Evolutionary conservation across 2,888 invertebrate genomes (phyloP), one percentile per base, ranked within the genome.

Genomic region (Lepas anatifera): DNA sequence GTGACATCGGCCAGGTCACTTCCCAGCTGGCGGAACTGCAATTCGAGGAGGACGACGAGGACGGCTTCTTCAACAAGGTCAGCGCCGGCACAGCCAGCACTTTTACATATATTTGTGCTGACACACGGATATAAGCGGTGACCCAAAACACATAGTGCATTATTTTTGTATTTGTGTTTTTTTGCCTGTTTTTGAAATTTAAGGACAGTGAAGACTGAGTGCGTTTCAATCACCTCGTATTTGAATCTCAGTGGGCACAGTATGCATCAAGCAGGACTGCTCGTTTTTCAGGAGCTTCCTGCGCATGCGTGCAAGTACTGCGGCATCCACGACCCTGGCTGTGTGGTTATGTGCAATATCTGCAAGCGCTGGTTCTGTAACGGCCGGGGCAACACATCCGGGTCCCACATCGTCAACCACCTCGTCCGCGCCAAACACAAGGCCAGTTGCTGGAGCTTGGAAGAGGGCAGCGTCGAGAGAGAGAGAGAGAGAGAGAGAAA

Each of bases 331-430:
- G 97, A 98, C 79, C 96, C 95, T 0, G 88, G 92, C 74, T 95
- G 94, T 77, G 99, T 99, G 52, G 96, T 98, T 70, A 93, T 94
- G 89, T 99, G 99, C 81, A 97, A 97, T 79, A 87, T 92, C 72
- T 99, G 99, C 80, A 95, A 95, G 79, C 97, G 98, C 79, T 99
- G 99, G 99, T 99, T 99, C 80, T 99, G 99, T 81, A 99, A 99
- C 83, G 98, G 97, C 1, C 87, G 97, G 71, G 98, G 98, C 25
- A 96, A 94, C 78, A 97, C 97, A 1, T 95, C 96, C 0, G 98
- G 95, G 37, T 97, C 98, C 67, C 99, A 99, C 78, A 97, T 99
- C 75, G 93, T 99, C 76, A 98, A 98, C 81, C 99, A 99, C 82
- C 83, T 99, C 79, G 99, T 99, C 73, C 85, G 98, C 74, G 96